Evolutionary conservation across 2,888 invertebrate genomes (phyloP), one percentile per base, ranked within the genome.

Genomic region (Acanthopleura granulata): DNA sequence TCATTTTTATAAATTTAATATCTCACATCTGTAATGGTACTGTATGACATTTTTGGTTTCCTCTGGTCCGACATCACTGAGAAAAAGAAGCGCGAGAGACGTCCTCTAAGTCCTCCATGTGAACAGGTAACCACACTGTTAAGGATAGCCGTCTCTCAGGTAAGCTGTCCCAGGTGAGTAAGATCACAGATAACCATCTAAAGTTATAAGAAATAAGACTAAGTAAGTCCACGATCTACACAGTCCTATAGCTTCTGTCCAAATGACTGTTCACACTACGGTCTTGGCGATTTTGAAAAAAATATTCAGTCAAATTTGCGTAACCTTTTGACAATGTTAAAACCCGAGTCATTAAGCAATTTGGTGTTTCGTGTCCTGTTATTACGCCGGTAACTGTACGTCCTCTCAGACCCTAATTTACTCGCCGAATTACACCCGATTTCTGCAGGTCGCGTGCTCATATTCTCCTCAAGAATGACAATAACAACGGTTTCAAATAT

Each of bases 261-360:
- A 12, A 57, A 57, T 57, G 57, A 57, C 12, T 57, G 57, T 40
- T 40, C 40, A 40, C 40, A 40, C 57, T 22, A 57, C 3, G 57
- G 57, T 22, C 57, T 57, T 57, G 57, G 57, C 22, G 57, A 57
- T 57, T 57, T 57, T 57, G n/a, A 57, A 57, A 57, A 40, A 57
- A 57, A 57, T 18, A 57, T 57, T 57, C 51, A 15, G 57, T 57
- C 57, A 57, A 57, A 57, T 57, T 57, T 57, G 57, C 57, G 57
- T 57, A 57, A 57, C 57, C 57, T 57, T 57, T 57, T 57, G 57
- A 57, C 57, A 57, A 57, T 57, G 57, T 57, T 57, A 57, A 57
- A 57, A 57, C 22, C 57, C 18, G 57, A 57, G 57, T 57, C 57
- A 57, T 57, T 57, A 57, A 57, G 57, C 57, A 57, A 57, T 57